Percentiles rank a stretch among this genome's conserved stretches.
phyloP scores from a whole-genome alignment of 1,140 invertebrate species.

The Nasonia vitripennis region DNA sequence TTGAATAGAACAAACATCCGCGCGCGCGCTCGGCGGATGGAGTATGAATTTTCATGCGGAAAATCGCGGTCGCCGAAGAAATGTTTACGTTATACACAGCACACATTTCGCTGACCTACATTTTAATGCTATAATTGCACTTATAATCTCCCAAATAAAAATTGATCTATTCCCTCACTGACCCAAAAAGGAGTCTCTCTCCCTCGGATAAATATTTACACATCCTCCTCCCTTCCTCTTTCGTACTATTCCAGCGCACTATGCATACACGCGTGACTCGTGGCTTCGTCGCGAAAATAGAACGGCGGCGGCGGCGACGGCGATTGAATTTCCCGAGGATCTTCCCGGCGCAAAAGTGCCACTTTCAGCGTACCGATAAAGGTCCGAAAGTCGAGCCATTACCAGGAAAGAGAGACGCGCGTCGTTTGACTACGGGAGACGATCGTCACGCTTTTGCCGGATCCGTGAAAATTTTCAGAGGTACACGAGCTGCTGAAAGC shows the following conservation, averaged over 20 bases:
- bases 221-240: background rate
- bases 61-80: background rate
- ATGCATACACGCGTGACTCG: background rate
- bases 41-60: background rate
- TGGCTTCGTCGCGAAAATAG: conserved; percentile 21
- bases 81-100: background rate
- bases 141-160: background rate
- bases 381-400: conserved; percentile 25
- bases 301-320: background rate
- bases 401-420: background rate
- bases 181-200: no score
- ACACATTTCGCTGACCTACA: background rate
- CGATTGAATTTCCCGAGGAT: conserved; percentile 29
- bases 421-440: background rate
- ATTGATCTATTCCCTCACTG: no score
- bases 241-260: conserved; percentile 11
- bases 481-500: background rate
- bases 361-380: conserved; percentile 11
- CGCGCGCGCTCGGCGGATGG: background rate
- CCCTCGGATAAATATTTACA: conserved; percentile 12
- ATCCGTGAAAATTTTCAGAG: background rate
- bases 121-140: background rate
- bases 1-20: background rate
- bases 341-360: background rate
- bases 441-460: background rate